A percentile compares a stretch with the other conserved stretches of the same genome.
Evolutionary conservation across 1,140 invertebrate genomes (phyloP).

Genomic region (Cyclargus thomasi): DNA sequence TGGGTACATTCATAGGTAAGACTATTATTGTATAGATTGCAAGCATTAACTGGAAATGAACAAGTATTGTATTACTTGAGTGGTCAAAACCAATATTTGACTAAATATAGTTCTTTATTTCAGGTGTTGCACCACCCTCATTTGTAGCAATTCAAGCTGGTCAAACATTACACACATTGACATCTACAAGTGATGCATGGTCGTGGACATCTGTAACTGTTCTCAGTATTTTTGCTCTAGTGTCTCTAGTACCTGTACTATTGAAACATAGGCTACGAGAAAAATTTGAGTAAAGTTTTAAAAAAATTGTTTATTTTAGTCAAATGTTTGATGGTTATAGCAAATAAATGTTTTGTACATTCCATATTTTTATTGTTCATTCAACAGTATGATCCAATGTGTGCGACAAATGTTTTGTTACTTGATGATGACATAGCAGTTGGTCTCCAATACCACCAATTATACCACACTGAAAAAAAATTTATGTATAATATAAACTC

Average conservation of each 20-base stretch:
- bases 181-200: slow-evolving; percentile 91
- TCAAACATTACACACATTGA: slow-evolving; percentile 94
- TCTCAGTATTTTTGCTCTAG: slow-evolving; percentile 83
- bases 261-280: slow-evolving; percentile 89
- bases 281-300: slow-evolving; percentile 83
- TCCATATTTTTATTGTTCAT: slow-evolving; percentile 34
- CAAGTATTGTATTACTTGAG: no score
- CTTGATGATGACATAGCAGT: slow-evolving; percentile 77
- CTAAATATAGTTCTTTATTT: slow-evolving; percentile 44
- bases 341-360: slow-evolving; percentile 59
- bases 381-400: slow-evolving; percentile 83
- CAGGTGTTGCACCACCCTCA: slow-evolving; percentile 97
- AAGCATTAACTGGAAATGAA: no score
- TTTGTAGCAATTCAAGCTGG: slow-evolving; percentile 98
- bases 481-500: no score
- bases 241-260: slow-evolving; percentile 93
- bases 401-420: slow-evolving; percentile 79
- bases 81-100: neutral
- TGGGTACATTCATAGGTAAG: slow-evolving; percentile 93
- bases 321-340: slow-evolving; percentile 32
- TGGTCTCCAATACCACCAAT: slow-evolving; percentile 90
- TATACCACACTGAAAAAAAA: slow-evolving; percentile 83
- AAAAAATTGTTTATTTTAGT: slow-evolving; percentile 57
- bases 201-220: slow-evolving; percentile 91
- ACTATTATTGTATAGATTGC: slow-evolving; percentile 12